phyloP scores from a whole-genome alignment of 2,888 invertebrate genomes.

The Imbricaverruca yamaguchii region DNA sequence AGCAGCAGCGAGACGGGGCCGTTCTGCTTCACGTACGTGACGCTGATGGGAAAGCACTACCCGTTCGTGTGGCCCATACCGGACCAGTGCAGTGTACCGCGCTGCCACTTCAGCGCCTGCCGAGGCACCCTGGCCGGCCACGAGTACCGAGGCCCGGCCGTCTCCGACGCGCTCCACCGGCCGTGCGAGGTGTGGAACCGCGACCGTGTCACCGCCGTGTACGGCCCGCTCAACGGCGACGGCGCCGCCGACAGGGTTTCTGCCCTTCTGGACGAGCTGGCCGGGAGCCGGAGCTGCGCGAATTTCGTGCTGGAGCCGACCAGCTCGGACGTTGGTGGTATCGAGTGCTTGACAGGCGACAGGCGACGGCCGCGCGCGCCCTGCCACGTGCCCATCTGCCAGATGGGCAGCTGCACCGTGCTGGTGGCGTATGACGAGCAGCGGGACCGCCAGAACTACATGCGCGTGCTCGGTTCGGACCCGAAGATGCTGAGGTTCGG shows the following conservation, averaged over 20 bases:
- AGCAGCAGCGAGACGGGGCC: neutral
- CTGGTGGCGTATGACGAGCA: slow-evolving; percentile 1
- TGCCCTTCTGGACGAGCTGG: neutral
- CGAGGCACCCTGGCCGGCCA: slow-evolving; percentile 14
- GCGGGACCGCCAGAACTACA: neutral
- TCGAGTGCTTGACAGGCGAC: slow-evolving; percentile 8
- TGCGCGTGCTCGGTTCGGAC: slow-evolving; percentile 11
- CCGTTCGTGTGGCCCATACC: slow-evolving; percentile 10
- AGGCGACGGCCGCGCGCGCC: neutral
- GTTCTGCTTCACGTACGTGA: neutral
- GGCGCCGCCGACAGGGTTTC: neutral
- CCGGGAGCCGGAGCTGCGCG: neutral
- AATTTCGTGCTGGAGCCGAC: neutral
- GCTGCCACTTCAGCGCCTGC: slow-evolving; percentile 2
- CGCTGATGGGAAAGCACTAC: neutral
- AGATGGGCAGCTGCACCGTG: slow-evolving; percentile 1
- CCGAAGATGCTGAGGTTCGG: slow-evolving; percentile 14
- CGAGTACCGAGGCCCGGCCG: neutral
- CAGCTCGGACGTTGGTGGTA: neutral
- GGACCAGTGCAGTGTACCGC: neutral
- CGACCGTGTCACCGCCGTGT: neutral
- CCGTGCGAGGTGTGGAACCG: neutral
- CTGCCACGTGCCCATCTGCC: slow-evolving; percentile 17
- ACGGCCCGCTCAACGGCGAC: neutral
- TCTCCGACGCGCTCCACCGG: neutral